Conservation (phyloP, 2,113 vertebrate genomes). For the Himantopus leucocephalus region DNA sequence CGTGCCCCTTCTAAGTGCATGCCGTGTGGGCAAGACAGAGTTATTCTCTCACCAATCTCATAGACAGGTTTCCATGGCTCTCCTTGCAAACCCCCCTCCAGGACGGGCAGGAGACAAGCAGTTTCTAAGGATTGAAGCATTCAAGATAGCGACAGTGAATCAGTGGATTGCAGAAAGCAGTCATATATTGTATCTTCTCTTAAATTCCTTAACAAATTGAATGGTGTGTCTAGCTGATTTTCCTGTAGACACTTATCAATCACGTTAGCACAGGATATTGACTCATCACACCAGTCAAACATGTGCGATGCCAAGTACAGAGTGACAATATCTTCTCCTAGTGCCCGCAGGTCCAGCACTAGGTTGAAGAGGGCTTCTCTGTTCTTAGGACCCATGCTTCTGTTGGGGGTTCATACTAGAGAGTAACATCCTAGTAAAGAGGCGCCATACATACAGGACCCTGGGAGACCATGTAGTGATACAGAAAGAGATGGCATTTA, state of each 20-base stretch:
- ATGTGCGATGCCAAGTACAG: neutral
- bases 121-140: conserved; percentile 63
- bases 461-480: neutral
- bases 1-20: conserved; percentile 71
- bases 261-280: neutral
- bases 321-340: neutral
- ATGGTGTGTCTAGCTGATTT: neutral
- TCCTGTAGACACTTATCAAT: neutral
- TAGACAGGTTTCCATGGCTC: conserved; percentile 78
- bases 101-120: conserved; percentile 72
- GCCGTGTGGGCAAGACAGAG: conserved; percentile 76
- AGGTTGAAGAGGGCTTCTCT: neutral
- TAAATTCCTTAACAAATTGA: neutral
- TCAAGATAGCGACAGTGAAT: neutral
- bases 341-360: neutral
- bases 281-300: neutral
- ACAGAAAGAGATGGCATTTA: neutral
- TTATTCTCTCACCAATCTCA: conserved; percentile 82
- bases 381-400: neutral
- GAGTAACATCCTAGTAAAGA: neutral
- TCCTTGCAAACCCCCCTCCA: conserved; percentile 67
- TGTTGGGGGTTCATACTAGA: neutral
- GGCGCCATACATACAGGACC: neutral
- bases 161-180: neutral
- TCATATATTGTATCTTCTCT: neutral